Conservation (phyloP, 1,140 invertebrate species). For the Triops cancriformis region DNA sequence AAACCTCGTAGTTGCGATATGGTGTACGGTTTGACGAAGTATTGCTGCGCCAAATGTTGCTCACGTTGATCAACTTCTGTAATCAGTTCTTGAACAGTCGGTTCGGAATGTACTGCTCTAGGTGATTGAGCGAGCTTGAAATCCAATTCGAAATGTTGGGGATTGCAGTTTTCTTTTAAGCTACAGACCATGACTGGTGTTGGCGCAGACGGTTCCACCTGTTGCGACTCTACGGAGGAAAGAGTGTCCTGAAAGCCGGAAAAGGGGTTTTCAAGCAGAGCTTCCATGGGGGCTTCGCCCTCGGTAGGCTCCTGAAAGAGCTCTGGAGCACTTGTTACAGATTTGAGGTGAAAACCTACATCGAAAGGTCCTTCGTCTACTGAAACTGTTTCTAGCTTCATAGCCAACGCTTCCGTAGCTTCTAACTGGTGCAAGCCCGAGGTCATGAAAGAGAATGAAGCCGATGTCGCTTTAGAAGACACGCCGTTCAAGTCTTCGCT, state of each 20-base stretch:
- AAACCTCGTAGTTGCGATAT: background rate
- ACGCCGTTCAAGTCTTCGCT: background rate
- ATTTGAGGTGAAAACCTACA: background rate
- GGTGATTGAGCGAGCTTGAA: background rate
- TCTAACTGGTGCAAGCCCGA: background rate
- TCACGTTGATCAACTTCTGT: background rate
- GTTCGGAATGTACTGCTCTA: background rate
- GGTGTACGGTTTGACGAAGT: background rate
- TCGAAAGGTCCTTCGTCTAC: background rate
- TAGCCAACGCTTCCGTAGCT: background rate
- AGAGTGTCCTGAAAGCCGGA: background rate
- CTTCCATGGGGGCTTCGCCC: background rate
- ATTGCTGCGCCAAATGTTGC: background rate
- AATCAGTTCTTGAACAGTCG: background rate
- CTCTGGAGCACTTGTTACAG: background rate
- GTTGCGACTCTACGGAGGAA: background rate
- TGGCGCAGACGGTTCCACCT: background rate
- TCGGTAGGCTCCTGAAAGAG: background rate
- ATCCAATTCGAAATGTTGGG: background rate
- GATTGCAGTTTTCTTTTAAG: background rate
- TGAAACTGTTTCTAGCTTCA: background rate
- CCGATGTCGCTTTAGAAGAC: background rate
- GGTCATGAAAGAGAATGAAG: background rate
- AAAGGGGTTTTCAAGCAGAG: constrained; percentile 2
- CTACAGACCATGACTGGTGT: background rate